Conservation (phyloP, 1,140 invertebrate species). For the Ctenoplectra terminalis region DNA sequence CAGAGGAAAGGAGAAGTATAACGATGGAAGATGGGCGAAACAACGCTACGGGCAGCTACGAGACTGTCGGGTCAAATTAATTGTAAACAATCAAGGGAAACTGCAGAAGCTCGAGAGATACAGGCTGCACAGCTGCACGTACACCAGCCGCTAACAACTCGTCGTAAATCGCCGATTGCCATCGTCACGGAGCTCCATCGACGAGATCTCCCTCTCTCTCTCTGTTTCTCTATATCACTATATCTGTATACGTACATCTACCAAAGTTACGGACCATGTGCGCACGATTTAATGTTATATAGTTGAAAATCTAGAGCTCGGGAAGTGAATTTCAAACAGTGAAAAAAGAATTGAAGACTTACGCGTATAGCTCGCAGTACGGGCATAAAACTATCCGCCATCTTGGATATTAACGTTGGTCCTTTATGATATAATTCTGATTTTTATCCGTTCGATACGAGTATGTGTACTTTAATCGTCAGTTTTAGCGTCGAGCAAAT, state of each 20-base stretch:
- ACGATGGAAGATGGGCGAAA: slow-evolving; percentile 24
- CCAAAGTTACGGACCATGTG: neutral
- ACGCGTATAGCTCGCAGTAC: neutral
- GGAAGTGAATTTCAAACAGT: neutral
- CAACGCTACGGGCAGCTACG: slow-evolving; percentile 18
- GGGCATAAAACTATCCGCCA: no score
- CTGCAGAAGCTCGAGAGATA: slow-evolving; percentile 40
- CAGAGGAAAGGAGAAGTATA: neutral
- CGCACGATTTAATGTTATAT: neutral
- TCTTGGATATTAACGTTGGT: no score
- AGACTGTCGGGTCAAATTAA: slow-evolving; percentile 49
- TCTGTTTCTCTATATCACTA: neutral
- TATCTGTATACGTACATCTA: neutral
- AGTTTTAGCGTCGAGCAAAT: no score
- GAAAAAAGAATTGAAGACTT: neutral
- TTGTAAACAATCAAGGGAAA: slow-evolving; percentile 52
- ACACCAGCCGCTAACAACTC: slow-evolving; percentile 47
- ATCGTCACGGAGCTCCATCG: slow-evolving; percentile 36
- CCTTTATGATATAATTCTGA: no score
- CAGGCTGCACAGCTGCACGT: slow-evolving; percentile 46
- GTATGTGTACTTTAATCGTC: no score
- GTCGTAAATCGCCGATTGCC: slow-evolving; percentile 54
- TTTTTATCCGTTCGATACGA: no score
- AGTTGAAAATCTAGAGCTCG: neutral
- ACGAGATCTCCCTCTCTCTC: neutral